Conservation (phyloP, 2,113 vertebrate species). For the Limanda limanda region DNA sequence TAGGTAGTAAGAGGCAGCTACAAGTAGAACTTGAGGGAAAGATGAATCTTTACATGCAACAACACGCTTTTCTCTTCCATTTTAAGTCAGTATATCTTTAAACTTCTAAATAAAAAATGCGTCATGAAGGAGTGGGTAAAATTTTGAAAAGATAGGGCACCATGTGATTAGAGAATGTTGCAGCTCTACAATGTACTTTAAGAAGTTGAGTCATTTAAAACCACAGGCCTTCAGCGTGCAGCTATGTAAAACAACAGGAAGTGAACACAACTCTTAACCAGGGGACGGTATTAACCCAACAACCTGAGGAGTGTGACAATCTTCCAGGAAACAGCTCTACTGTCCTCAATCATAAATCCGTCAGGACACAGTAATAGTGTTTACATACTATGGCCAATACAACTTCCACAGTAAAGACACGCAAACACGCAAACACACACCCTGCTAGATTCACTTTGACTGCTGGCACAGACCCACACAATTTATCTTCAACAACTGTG, state of each 20-base stretch:
- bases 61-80: no score
- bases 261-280: slow-evolving; percentile 3
- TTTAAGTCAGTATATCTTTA: no score
- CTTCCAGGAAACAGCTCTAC: slow-evolving; percentile 36
- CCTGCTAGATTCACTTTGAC: slow-evolving; percentile 3
- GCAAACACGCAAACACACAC: background rate
- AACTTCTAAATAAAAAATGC: background rate
- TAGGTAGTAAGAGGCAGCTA: background rate
- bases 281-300: background rate
- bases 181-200: background rate
- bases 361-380: slow-evolving; percentile 14
- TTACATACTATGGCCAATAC: slow-evolving; percentile 36
- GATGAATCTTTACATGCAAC: background rate
- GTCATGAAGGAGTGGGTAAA: background rate
- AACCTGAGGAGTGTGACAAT: slow-evolving; percentile 8
- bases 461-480: slow-evolving; percentile 13
- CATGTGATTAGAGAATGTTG: background rate
- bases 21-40: background rate
- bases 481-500: slow-evolving; percentile 27
- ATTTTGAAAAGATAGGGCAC: background rate
- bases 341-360: slow-evolving; percentile 51
- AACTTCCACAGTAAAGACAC: slow-evolving; percentile 12
- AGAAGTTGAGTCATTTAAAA: background rate
- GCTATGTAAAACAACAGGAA: slow-evolving; percentile 17
- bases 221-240: background rate